These are phyloP conservation scores for Zaprionus africanus DNA, from an alignment of 1,140 invertebrate species.

Conservation along the genomic window DNA sequence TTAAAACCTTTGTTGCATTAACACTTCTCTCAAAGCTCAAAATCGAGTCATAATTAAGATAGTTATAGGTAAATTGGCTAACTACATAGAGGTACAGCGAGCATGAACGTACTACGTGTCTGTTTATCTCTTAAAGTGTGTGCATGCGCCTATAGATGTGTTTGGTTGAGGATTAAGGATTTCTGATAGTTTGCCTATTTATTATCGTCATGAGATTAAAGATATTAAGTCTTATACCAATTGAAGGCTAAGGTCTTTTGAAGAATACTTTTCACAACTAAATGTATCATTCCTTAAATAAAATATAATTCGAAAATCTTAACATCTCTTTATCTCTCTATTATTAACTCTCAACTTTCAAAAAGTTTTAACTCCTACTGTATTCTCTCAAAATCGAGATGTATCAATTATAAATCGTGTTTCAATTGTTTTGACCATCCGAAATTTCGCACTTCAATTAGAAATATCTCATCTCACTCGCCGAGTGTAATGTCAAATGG, in stretches of 20 bases:
- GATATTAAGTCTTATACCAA: too few species aligned
- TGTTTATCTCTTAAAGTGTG: not conserved
- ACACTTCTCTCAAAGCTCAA: not conserved
- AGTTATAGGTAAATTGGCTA: not conserved
- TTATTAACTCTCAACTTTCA: too few species aligned
- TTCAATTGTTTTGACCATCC: not conserved
- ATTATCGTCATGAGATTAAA: too few species aligned
- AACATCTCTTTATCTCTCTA: too few species aligned
- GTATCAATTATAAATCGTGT: not conserved
- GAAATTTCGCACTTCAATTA: conserved; percentile 32
- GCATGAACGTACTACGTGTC: not conserved
- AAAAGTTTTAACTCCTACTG: not conserved
- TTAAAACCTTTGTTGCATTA: not conserved
- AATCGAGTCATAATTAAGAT: not conserved
- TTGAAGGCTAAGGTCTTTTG: not conserved
- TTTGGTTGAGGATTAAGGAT: too few species aligned
- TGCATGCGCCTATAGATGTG: not conserved
- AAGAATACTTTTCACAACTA: not conserved
- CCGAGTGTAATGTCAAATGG: conserved; percentile 50
- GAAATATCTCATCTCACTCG: conserved; percentile 27
- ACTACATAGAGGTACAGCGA: not conserved
- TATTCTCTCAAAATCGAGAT: not conserved
- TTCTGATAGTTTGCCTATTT: too few species aligned
- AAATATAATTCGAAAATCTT: too few species aligned
- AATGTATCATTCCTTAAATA: too few species aligned